Evolutionary conservation across 2,113 vertebrate genomes (phyloP), one percentile per base, ranked within the genome.

Genomic region (Semicossyphus pulcher): DNA sequence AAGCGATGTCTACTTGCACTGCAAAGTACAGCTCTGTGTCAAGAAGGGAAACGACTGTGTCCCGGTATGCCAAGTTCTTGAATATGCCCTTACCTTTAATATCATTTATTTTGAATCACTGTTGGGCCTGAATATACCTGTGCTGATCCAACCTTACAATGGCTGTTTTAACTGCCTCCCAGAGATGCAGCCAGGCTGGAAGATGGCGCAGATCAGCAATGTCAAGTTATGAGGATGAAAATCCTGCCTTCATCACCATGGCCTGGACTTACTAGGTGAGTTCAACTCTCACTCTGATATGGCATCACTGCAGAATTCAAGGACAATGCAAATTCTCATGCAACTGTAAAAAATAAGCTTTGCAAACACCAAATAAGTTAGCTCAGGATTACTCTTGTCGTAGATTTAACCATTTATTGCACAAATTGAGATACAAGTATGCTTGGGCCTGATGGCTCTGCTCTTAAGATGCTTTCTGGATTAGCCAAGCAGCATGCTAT

Each of bases 1-100:
- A 3, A 5, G 20, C 2, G 31, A 41, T 1, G n/a, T 83, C 36
- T 78, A 68, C 57, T n/a, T 83, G 52, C 80, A 83, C 37, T 83
- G 80, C 61, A 57, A 10, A 68, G 2, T 73, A 2, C 20, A 53
- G 37, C 63, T 83, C 25, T 78, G 80, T 28, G 25, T 57, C n/a
- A 57, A 1, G 12, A 2, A 63, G 11, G 26, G 23, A 9, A 3
- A 20, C 4, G 7, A 29, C 9, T 83, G 80, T 56, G 69, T 25
- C 10, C 74, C 36, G 58, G 80, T 83, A 73, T 26, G 37, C 14
- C 20, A 9, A 36, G 7, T 47, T 41, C 15, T 9, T 14, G 10
- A 45, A 7, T 18, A 15, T 16, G 2, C 10, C 3, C 15, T 16
- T 41, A 5, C 5, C 8, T 10, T 39, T 15, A n/a, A n/a, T n/a